Percentiles rank a stretch among this genome's conserved stretches.
These are phyloP conservation scores for Diarsia mendica DNA, from an alignment of 2,888 invertebrate genomes.

Conservation along the genomic window DNA sequence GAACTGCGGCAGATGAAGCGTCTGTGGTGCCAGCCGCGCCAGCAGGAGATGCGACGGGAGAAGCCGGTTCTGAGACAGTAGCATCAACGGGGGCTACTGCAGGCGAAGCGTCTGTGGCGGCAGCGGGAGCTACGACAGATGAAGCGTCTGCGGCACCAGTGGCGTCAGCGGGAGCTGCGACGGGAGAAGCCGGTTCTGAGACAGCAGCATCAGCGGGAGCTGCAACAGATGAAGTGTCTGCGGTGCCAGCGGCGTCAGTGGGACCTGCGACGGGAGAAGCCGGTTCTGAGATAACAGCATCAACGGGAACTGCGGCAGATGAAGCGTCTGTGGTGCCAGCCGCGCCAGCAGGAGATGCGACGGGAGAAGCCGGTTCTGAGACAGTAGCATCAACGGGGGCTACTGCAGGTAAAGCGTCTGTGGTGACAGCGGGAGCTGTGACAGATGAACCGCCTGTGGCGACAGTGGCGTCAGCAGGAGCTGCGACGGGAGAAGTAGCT, in stretches of 20 bases:
- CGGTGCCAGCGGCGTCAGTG: rapidly evolving
- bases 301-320: background rate
- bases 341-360: rapidly evolving
- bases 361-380: background rate
- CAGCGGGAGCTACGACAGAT: background rate
- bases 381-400: background rate
- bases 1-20: rapidly evolving
- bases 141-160: background rate
- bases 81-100: background rate
- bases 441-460: background rate
- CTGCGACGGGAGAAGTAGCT: background rate
- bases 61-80: background rate
- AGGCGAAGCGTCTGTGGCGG: background rate
- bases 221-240: background rate
- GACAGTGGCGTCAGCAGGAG: too few relatives aligned
- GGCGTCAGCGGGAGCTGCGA: background rate
- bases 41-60: background rate
- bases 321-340: background rate
- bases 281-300: background rate
- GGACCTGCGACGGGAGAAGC: background rate
- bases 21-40: too few relatives aligned
- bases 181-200: background rate
- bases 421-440: background rate
- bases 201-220: background rate
- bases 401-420: background rate